phyloP scores from a whole-genome alignment of 2,888 invertebrate genomes.

The Lasioglossum oenotherae region DNA sequence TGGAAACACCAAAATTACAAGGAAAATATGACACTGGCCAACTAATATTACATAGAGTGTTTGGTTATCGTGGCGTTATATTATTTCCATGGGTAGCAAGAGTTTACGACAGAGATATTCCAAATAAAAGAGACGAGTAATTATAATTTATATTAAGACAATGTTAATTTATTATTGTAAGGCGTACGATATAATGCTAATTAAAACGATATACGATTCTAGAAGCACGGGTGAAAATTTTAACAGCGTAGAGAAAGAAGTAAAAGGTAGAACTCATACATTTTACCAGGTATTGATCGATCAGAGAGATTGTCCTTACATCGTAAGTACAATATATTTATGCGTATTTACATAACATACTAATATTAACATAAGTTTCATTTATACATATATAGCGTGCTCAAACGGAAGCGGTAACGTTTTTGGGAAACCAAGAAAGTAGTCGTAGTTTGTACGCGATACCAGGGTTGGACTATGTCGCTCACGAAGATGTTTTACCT shows the following conservation, averaged over 20 bases:
- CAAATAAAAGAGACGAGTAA: conserved; percentile 88
- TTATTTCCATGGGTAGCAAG: conserved; percentile 98
- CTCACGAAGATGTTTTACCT: conserved; percentile 98
- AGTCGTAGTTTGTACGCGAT: conserved; percentile 97
- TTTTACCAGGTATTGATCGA: conserved; percentile 99
- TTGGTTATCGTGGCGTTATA: conserved; percentile 98
- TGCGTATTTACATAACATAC: neutral
- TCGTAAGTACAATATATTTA: conserved; percentile 88
- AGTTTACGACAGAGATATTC: conserved; percentile 96
- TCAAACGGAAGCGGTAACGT: conserved; percentile 99
- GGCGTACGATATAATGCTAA: neutral
- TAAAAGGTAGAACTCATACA: conserved; percentile 95
- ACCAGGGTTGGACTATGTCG: conserved; percentile 98
- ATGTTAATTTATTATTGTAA: neutral
- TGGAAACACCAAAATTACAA: conserved; percentile 93
- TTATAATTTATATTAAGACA: conserved; percentile 22
- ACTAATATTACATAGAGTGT: conserved; percentile 97
- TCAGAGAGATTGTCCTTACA: conserved; percentile 97
- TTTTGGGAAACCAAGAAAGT: conserved; percentile 97
- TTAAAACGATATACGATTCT: conserved; percentile 25
- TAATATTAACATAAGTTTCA: neutral
- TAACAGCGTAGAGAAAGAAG: conserved; percentile 90
- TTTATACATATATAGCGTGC: conserved; percentile 89
- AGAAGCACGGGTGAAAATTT: conserved; percentile 80
- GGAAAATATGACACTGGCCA: conserved; percentile 98